Conservation (phyloP, 1,140 invertebrate genomes). For the Habropoda laboriosa region DNA sequence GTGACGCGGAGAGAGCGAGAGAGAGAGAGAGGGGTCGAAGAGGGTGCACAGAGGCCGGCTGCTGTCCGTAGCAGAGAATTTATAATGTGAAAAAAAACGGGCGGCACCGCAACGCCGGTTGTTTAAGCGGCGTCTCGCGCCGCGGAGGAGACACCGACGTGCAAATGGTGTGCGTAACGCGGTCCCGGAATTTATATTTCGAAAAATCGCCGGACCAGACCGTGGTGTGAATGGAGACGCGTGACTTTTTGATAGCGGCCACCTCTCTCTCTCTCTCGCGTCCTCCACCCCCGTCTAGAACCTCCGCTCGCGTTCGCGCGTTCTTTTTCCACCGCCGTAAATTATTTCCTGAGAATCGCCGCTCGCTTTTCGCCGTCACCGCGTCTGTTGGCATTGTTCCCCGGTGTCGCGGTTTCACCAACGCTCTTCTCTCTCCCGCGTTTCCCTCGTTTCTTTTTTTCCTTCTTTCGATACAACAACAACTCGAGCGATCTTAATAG, state of each 20-base stretch:
- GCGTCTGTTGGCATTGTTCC: conserved; percentile 30
- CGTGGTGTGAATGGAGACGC: conserved; percentile 43
- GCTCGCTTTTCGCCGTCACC: conserved; percentile 13
- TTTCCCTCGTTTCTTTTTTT: no score
- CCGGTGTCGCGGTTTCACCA: conserved; percentile 5
- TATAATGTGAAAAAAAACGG: conserved; percentile 69
- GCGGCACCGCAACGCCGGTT: conserved; percentile 42
- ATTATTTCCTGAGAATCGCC: conserved; percentile 43
- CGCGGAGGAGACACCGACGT: conserved; percentile 56
- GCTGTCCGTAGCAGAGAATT: conserved; percentile 74
- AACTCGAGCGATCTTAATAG: neutral
- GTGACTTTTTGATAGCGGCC: conserved; percentile 42
- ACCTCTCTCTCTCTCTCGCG: no score
- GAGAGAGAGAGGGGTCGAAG: conserved; percentile 38
- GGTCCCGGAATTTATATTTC: conserved; percentile 50
- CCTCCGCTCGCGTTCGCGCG: neutral
- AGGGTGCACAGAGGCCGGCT: conserved; percentile 38
- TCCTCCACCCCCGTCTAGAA: no score
- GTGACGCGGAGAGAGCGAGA: no score
- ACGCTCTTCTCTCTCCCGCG: no score
- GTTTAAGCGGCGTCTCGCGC: conserved; percentile 46
- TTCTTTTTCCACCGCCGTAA: neutral
- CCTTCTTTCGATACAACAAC: neutral
- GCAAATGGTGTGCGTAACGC: conserved; percentile 55
- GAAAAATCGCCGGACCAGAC: conserved; percentile 36